Percentiles rank a stretch among this genome's conserved stretches.
These are phyloP conservation scores for Poecilia velifera DNA, from an alignment of 2,797 vertebrate species.

Conservation along the genomic window DNA sequence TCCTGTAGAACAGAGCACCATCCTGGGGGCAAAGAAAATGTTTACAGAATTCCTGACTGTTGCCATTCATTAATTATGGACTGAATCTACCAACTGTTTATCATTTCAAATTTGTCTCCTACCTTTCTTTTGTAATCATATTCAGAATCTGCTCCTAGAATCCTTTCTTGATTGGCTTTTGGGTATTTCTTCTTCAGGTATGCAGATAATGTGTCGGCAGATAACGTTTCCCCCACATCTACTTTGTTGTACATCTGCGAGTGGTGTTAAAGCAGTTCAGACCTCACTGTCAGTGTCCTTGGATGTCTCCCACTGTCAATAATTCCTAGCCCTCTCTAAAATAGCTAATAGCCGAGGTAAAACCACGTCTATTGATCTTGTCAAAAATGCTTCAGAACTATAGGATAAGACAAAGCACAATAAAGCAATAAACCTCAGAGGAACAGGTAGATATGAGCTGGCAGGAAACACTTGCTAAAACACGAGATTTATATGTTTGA, in stretches of 20 bases:
- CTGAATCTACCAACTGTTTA: neutral
- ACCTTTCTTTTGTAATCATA: conserved; percentile 90
- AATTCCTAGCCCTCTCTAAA: conserved; percentile 45
- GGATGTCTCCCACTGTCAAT: conserved; percentile 44
- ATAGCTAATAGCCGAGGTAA: conserved; percentile 40
- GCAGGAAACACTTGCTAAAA: conserved; percentile 50
- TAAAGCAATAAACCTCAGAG: conserved; percentile 43
- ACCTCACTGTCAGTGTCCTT: conserved; percentile 43
- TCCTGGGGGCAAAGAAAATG: conserved; percentile 76
- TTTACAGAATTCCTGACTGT: neutral
- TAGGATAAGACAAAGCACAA: conserved; percentile 36
- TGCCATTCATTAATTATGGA: neutral
- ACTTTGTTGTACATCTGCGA: conserved; percentile 89
- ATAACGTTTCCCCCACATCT: conserved; percentile 77
- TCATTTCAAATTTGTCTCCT: conserved; percentile 21
- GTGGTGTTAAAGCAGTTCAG: conserved; percentile 42
- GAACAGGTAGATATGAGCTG: conserved; percentile 34
- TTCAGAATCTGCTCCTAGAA: conserved; percentile 84
- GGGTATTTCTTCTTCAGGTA: conserved; percentile 88
- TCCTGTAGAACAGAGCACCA: conserved; percentile 88
- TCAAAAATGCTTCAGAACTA: conserved; percentile 42
- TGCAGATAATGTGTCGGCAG: conserved; percentile 81
- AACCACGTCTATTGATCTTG: conserved; percentile 39
- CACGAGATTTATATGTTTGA: conserved; percentile 50
- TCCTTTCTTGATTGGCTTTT: conserved; percentile 80